A percentile compares a stretch with the other conserved stretches of the same genome.
These are phyloP conservation scores for Selene dorsalis DNA, from an alignment of 2,797 vertebrate genomes.

Conservation along the genomic window DNA sequence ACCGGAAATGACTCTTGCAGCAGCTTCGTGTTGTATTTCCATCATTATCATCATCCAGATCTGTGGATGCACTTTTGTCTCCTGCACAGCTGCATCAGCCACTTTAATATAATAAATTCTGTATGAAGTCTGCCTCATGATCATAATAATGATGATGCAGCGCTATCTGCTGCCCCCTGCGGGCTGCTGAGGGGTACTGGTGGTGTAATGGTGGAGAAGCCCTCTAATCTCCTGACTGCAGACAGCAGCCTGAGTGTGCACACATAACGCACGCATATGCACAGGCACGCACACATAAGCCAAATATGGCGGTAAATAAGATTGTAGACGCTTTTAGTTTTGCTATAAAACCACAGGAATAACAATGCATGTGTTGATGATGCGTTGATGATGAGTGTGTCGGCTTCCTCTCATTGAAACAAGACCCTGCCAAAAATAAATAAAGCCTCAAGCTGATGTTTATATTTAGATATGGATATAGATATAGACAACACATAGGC, in stretches of 20 bases:
- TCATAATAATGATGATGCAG: constrained; percentile 25
- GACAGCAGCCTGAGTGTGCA: constrained; percentile 30
- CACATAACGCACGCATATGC: background rate
- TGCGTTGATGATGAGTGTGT: background rate
- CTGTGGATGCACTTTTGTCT: constrained; percentile 12
- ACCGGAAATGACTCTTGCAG: constrained; percentile 28
- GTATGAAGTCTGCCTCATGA: constrained; percentile 24
- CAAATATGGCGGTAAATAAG: constrained; percentile 58
- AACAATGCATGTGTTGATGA: constrained; percentile 1
- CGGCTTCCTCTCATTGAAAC: background rate
- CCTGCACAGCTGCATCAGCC: constrained; percentile 22
- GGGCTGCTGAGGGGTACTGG: constrained; percentile 39
- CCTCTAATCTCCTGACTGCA: constrained; percentile 70
- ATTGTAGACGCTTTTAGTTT: constrained; percentile 45
- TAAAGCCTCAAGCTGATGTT: background rate
- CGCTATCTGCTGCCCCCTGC: constrained; percentile 73
- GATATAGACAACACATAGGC: too few species aligned
- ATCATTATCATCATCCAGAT: constrained; percentile 23
- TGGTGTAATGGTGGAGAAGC: constrained; percentile 28
- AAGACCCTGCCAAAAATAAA: background rate
- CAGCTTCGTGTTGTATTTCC: constrained; percentile 14
- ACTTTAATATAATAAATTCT: constrained; percentile 15
- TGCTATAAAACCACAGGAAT: constrained; percentile 32
- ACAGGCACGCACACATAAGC: constrained; percentile 8
- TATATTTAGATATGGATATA: background rate